Evolutionary conservation across 2,888 invertebrate genomes (phyloP).

Genomic region (Scaptomyza parva): DNA sequence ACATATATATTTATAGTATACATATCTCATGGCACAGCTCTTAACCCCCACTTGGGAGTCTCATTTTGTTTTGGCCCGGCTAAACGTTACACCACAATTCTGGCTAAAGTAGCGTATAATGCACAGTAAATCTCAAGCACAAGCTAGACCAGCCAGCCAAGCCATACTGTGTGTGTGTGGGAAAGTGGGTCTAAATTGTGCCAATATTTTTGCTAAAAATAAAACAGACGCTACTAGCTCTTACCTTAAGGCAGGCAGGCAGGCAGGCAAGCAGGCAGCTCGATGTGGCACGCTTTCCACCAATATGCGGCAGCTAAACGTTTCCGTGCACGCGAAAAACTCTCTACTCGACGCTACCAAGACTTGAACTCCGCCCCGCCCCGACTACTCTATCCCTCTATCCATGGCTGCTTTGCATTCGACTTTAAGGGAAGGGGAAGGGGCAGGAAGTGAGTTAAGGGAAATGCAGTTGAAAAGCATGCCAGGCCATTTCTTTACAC

Average conservation of each 20-base stretch:
- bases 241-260: constrained; percentile 27
- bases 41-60: constrained; percentile 27
- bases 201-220: constrained; percentile 76
- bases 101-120: constrained; percentile 61
- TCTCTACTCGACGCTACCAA: constrained; percentile 26
- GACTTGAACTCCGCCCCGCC: constrained; percentile 5
- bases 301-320: constrained; percentile 77
- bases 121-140: constrained; percentile 53
- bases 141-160: constrained; percentile 36
- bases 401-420: constrained; percentile 58
- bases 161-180: constrained; percentile 7
- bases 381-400: constrained; percentile 15
- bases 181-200: constrained; percentile 45
- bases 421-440: neutral
- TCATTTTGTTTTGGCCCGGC: constrained; percentile 6
- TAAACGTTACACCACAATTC: constrained; percentile 30
- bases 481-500: constrained; percentile 70
- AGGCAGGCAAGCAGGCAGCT: constrained; percentile 1
- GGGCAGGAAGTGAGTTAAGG: neutral
- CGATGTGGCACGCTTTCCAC: constrained; percentile 42
- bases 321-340: constrained; percentile 77
- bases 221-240: constrained; percentile 65
- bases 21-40: constrained; percentile 12
- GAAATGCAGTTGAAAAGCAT: constrained; percentile 55
- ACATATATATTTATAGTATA: constrained; percentile 39